A percentile compares a stretch with the other conserved stretches of the same genome.
Evolutionary conservation across 2,888 invertebrate genomes (phyloP).

Genomic region (Prosopocoilus inquinatus): DNA sequence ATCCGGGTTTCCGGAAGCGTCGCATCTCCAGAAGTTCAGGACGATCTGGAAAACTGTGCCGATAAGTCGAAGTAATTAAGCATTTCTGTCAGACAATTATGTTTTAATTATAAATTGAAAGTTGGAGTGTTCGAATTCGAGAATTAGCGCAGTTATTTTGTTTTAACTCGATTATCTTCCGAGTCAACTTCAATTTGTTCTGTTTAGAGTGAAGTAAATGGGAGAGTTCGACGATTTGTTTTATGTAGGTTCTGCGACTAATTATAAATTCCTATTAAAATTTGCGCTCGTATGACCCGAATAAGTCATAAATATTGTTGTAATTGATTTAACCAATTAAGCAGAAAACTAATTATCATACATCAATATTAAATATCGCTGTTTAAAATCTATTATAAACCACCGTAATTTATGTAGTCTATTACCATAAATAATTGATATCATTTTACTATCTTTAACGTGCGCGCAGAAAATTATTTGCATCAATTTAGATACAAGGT

Average conservation of each 20-base stretch:
- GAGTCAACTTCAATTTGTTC: too few species aligned
- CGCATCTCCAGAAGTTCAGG: constrained; percentile 38
- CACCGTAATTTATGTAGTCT: constrained; percentile 2
- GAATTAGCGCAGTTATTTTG: too few species aligned
- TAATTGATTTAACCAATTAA: neutral
- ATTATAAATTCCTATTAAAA: too few species aligned
- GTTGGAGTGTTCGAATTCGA: constrained; percentile 22
- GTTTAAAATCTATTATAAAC: constrained; percentile 2
- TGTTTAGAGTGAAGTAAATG: too few species aligned
- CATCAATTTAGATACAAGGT: neutral
- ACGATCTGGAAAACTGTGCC: constrained; percentile 33
- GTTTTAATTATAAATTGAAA: constrained; percentile 38
- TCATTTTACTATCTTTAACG: constrained; percentile 3
- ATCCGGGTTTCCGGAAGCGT: constrained; percentile 36
- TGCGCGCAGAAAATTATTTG: neutral
- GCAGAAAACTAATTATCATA: constrained; percentile 16
- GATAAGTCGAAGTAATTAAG: constrained; percentile 36
- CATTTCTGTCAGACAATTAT: constrained; percentile 38
- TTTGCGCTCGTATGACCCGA: neutral
- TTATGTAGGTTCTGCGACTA: too few species aligned
- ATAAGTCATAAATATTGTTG: neutral
- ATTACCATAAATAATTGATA: constrained; percentile 3
- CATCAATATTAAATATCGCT: constrained; percentile 13
- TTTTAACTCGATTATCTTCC: too few species aligned
- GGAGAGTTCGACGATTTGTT: neutral